Percentiles rank a stretch among this genome's conserved stretches.
Conservation (phyloP, 1,140 invertebrate genomes). For the Oedothorax gibbosus region DNA sequence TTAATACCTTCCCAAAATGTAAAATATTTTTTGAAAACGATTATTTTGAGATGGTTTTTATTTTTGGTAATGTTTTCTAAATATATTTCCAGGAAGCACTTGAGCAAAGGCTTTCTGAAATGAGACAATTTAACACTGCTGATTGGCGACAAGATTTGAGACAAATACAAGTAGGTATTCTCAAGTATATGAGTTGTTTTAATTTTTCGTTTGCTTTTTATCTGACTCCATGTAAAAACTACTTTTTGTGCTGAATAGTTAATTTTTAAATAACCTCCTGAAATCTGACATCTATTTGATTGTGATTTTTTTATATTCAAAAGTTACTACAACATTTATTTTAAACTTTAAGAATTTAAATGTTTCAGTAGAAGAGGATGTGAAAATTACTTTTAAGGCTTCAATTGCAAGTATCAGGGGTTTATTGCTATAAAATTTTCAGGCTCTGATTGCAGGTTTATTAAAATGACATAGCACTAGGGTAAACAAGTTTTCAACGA, state of each 20-base stretch:
- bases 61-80: background rate
- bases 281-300: no score
- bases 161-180: slow-evolving; percentile 37
- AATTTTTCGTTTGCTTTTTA: background rate
- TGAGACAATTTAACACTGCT: slow-evolving; percentile 33
- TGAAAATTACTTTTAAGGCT: no score
- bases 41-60: background rate
- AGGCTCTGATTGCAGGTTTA: no score
- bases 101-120: slow-evolving; percentile 41
- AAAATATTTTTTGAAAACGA: background rate
- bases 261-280: background rate
- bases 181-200: background rate
- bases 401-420: no score
- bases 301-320: background rate
- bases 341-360: no score
- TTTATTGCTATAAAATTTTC: no score
- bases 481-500: no score
- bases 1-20: background rate
- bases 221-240: background rate
- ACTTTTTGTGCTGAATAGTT: background rate
- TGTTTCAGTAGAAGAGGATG: no score
- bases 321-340: background rate
- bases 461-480: no score
- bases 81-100: slow-evolving; percentile 25
- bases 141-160: slow-evolving; percentile 55